Evolutionary conservation across 2,113 vertebrate genomes (phyloP).

Genomic region (Antechinus flavipes): DNA sequence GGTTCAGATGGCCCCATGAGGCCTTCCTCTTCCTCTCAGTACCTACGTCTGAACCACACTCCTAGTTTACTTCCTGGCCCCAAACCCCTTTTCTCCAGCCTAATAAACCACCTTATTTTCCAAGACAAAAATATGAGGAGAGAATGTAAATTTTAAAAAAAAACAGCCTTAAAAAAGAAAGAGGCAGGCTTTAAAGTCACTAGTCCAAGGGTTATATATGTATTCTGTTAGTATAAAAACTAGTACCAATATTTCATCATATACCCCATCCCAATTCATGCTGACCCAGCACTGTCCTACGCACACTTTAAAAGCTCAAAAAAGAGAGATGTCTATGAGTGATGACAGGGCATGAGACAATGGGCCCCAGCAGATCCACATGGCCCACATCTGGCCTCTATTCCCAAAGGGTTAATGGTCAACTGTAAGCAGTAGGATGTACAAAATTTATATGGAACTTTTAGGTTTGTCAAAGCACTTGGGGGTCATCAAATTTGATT

Average conservation of each 20-base stretch:
- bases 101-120: not conserved
- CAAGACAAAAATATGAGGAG: not conserved
- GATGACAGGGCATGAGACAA: not conserved
- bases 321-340: not conserved
- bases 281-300: not conserved
- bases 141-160: not conserved
- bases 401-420: not conserved
- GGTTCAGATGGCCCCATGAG: not conserved
- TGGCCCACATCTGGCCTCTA: not conserved
- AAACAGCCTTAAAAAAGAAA: not conserved
- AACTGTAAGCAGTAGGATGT: not conserved
- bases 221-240: too few species aligned
- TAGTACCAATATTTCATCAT: too few species aligned
- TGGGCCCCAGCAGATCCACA: not conserved
- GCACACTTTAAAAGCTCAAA: not conserved
- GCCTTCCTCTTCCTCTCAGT: too few species aligned
- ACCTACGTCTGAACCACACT: not conserved
- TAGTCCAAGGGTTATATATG: not conserved
- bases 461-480: not conserved
- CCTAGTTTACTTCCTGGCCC: not conserved
- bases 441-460: not conserved
- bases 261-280: not conserved
- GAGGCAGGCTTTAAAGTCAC: not conserved
- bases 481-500: not conserved
- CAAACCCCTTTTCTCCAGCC: not conserved